Evolutionary conservation across 2,113 vertebrate species (phyloP), one percentile per base, ranked within the genome.

Genomic region (Stegostoma tigrinum): DNA sequence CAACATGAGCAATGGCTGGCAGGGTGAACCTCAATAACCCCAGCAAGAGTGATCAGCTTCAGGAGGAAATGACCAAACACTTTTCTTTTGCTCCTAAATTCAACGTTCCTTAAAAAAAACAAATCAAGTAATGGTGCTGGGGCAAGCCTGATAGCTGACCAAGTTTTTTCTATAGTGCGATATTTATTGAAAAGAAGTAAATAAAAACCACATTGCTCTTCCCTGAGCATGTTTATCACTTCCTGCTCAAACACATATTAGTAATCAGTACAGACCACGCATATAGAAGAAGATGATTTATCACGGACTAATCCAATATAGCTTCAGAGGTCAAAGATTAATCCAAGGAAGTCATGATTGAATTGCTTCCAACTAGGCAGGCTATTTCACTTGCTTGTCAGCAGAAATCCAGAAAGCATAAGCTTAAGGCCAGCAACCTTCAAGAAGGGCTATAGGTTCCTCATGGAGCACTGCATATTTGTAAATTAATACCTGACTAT

Each of bases 291-390:
- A 93, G 55, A 93, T 66, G 89, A 93, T 93, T 93, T 66, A 93
- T 93, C n/a, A 42, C 34, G 1, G n/a, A 21, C 89, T 66, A 67
- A 93, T 93, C 61, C 89, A 93, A 93, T 42, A 38, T n/a, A 66
- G 55, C 89, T n/a, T 93, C 34, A 66, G 61, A 93, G 89, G 61
- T 93, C 61, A 38, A 66, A 93, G 61, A 15, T 93, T 93, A 93
- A 93, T 93, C 55, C 55, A 93, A 64, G 61, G 66, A 93, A 93
- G n/a, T 67, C 89, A 67, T 38, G 61, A 93, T 93, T 67, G 89
- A 93, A 93, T 66, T 93, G 89, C 61, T 23, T n/a, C 89, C 34
- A 93, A 66, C 15, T 64, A 15, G 61, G 34, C n/a, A 38, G 89
- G 61, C 80, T 93, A 93, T 93, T 93, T 93, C 17, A 64, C 55